Base-by-base conservation (phyloP, 1,140 invertebrate species). In the Leptopilina boulardi region DNA sequence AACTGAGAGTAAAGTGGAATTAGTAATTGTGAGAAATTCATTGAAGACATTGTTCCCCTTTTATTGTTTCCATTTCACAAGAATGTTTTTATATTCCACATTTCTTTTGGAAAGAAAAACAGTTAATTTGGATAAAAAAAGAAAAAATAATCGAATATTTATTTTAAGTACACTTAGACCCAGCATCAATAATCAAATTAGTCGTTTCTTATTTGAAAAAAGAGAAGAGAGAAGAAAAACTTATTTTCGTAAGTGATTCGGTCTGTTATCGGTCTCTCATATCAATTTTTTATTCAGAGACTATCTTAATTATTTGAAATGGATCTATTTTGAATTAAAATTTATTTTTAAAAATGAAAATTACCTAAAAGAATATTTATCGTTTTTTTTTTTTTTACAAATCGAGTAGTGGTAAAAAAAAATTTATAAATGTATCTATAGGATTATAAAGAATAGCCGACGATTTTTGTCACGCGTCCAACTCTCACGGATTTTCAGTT, bases 61-160 rank as follows among this genome's bases (percentile, higher is more conserved):
- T 38, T 38, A 18, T 51, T 51, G 47, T 51, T 51, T 51, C n/a
- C 47, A n/a, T n/a, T 18, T n/a, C 8, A 18, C 1, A 2, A 18
- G 13, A 51, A 51, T 51, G 13, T 51, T 5, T 44, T 4, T 3
- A 44, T 11, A 44, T 51, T 38, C 5, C 34, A 51, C 18, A 51
- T 18, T 47, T 47, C 42, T 47, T 9, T 47, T 11, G 15, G 4
- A 47, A 47, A 47, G 42, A 47, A n/a, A 51, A n/a, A 51, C 47
- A 15, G n/a, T 18, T 15, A 51, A 51, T 47, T 47, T 15, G 44
- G 44, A 47, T 18, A 8, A 6, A 51, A 51, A 51, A 18, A 8
- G 2, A 51, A 51, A 51, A 18, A 51, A 51, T 51, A 51, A 51
- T 51, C 47, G 47, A 51, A 51, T 51, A 51, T 51, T 51, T n/a